A percentile compares a stretch with the other conserved stretches of the same genome.
Conservation (phyloP, 2,797 vertebrate species). For the Sebastes nivosus region DNA sequence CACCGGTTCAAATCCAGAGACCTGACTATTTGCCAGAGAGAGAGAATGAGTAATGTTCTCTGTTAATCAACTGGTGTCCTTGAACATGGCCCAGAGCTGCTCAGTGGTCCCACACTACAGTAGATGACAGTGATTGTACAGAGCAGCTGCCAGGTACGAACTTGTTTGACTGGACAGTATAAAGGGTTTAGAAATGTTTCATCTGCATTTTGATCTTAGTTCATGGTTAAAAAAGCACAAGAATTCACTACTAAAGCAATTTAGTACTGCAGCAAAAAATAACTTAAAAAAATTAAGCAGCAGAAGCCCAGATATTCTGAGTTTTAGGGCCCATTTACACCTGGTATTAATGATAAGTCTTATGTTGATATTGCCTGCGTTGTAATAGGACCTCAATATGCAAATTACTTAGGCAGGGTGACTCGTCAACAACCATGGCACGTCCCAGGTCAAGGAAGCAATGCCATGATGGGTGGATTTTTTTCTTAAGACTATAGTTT, state of each 20-base stretch:
- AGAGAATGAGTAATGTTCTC: neutral
- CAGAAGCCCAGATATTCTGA: neutral
- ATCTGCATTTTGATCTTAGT: neutral
- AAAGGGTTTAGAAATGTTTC: neutral
- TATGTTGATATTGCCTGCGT: neutral
- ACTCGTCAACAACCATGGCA: neutral
- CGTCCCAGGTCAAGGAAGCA: neutral
- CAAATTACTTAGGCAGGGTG: neutral
- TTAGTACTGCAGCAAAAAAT: neutral
- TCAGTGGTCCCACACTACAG: neutral
- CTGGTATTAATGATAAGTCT: neutral
- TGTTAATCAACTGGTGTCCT: constrained; percentile 19
- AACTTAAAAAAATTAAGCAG: neutral
- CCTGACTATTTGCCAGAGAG: neutral
- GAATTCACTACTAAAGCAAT: neutral
- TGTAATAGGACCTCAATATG: neutral
- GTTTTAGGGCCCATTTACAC: neutral
- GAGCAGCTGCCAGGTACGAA: neutral
- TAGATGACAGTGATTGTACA: neutral
- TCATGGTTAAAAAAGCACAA: neutral
- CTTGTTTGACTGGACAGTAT: neutral
- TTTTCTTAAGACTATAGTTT: neutral
- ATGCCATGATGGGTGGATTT: neutral
- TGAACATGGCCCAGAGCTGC: neutral
- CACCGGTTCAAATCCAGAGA: constrained; percentile 8